phyloP scores from a whole-genome alignment of 2,888 invertebrate species.

The Cistogaster globosa region DNA sequence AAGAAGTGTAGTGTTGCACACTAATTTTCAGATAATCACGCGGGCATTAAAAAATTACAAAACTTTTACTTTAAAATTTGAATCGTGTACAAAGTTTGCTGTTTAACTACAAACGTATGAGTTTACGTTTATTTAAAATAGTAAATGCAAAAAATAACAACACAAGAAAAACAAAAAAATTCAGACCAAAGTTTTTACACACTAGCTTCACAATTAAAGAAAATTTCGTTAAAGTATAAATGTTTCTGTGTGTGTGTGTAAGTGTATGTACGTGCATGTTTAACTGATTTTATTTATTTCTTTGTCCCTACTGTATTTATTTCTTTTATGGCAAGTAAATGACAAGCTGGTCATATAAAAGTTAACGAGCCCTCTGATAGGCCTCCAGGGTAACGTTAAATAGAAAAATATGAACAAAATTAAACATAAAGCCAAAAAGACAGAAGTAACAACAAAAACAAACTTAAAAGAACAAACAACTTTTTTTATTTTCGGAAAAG shows the following conservation, averaged over 20 bases:
- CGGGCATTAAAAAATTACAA: constrained; percentile 50
- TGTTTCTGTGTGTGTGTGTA: not conserved
- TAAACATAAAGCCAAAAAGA: constrained; percentile 69
- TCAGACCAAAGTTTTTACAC: not conserved
- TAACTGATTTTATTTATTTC: not conserved
- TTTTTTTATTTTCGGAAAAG: not conserved
- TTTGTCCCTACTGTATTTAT: constrained; percentile 47
- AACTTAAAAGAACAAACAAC: constrained; percentile 16
- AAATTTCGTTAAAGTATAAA: constrained; percentile 6
- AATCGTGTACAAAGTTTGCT: not conserved
- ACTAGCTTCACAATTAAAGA: constrained; percentile 16
- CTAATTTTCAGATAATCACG: constrained; percentile 2
- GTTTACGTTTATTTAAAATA: not conserved
- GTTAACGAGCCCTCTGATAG: constrained; percentile 75
- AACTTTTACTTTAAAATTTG: constrained; percentile 40
- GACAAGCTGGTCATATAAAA: constrained; percentile 72
- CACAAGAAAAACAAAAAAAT: no score
- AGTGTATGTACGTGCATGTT: not conserved
- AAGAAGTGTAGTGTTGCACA: not conserved
- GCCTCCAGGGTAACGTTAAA: constrained; percentile 74
- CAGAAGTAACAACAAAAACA: constrained; percentile 30
- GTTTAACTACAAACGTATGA: not conserved
- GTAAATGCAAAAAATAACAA: not conserved
- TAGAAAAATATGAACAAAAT: constrained; percentile 73
- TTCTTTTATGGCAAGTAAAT: constrained; percentile 67